Evolutionary conservation across 1,140 invertebrate species (phyloP).

Genomic region (Psilanteris sp.): DNA sequence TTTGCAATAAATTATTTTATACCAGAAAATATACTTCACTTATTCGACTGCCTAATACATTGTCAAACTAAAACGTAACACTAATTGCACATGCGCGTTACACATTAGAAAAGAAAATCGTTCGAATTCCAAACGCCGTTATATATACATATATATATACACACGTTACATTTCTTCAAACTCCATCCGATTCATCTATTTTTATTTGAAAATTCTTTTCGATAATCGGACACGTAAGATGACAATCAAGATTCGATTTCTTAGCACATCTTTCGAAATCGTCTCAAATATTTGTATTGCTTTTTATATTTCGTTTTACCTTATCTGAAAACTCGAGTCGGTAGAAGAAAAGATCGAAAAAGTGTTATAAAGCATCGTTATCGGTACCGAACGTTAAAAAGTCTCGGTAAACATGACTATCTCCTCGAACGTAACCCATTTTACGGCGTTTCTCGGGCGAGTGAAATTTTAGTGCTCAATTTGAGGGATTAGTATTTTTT

Average conservation of each 20-base stretch:
- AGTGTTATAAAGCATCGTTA: constrained; percentile 17
- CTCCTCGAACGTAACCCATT: constrained; percentile 1
- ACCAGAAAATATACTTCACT: too few relatives aligned
- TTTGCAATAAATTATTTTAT: too few relatives aligned
- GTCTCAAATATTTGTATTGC: constrained; percentile 32
- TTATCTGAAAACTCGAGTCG: constrained; percentile 43
- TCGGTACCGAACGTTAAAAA: constrained; percentile 16
- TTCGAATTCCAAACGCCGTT: too few relatives aligned
- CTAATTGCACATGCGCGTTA: too few relatives aligned
- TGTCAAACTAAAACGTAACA: too few relatives aligned
- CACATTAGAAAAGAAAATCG: too few relatives aligned
- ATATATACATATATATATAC: too few relatives aligned
- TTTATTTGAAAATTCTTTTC: too few relatives aligned
- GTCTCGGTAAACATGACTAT: constrained; percentile 6
- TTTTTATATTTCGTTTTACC: constrained; percentile 19
- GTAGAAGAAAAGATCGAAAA: constrained; percentile 2
- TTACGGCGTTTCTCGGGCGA: constrained; percentile 29
- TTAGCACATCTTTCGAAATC: constrained; percentile 1
- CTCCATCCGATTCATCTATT: too few relatives aligned
- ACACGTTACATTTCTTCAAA: too few relatives aligned
- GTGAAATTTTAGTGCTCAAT: constrained; percentile 52
- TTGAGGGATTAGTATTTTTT: constrained; percentile 24
- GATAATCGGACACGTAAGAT: too few relatives aligned
- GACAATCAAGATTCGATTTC: neutral
- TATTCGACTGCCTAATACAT: too few relatives aligned